Evolutionary conservation across 2,797 vertebrate genomes (phyloP), one percentile per base, ranked within the genome.

Genomic region (Natrix natrix): DNA sequence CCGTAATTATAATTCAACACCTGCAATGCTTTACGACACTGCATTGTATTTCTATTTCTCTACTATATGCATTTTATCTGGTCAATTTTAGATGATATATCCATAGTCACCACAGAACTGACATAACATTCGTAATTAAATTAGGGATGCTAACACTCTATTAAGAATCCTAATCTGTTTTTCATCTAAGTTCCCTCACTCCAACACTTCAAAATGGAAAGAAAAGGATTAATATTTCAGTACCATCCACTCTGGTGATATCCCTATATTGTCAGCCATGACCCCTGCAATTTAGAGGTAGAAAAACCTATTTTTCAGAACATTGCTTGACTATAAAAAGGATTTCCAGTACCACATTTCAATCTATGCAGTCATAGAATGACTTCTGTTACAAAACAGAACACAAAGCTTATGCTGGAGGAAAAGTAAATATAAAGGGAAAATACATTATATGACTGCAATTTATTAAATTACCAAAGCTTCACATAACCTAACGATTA

Each of bases 1-100:
- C 8, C 87, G 57, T 37, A n/a, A 88, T 88, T 32, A 57, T 57
- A 88, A 88, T 57, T 57, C 11, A 16, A 69, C 16, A 92, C 92
- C 87, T 91, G 14, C 86, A 66, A 20, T 88, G 83, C 89, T 88
- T 92, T 92, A 22, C n/a, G 94, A 54, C 74, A 20, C 16, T 43
- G 57, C 56, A 13, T 10, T 92, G 93, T 55, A 56, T 8, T 56
- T 56, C 4, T 55, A 88, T 88, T 78, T 43, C 37, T 78, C 11
- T 22, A 43, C 8, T 43, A 78, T 78, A 78, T 22, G 20, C 20
- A 43, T 78, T 78, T 78, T 22, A 78, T 43, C 37, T 78, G 37
- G 8, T 78, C 17, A 43, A 43, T 78, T 78, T 78, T 78, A 22
- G 5, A 8, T 78, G 20, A 43, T 43, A 43, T 24, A 78, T 43